Percentiles rank a stretch among this genome's conserved stretches.
phyloP scores from a whole-genome alignment of 2,113 vertebrate species.

The Mormyrus lacerda region DNA sequence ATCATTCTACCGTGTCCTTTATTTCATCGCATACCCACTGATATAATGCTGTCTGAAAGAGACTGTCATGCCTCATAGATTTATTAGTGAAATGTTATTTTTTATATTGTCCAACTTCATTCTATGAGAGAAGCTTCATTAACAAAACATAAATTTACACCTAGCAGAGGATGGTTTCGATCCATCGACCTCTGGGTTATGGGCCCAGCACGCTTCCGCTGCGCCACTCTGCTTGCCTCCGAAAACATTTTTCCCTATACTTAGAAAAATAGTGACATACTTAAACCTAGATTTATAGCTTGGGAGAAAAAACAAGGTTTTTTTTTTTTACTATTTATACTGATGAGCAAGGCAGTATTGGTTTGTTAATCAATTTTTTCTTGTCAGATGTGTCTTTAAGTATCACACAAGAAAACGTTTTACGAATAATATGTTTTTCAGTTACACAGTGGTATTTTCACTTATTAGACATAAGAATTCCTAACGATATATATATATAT shows the following conservation, averaged over 20 bases:
- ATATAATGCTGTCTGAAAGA: background rate
- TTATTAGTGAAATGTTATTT: background rate
- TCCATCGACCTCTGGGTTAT: constrained; percentile 76
- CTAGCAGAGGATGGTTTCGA: constrained; percentile 73
- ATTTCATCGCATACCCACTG: background rate
- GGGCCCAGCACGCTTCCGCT: constrained; percentile 75
- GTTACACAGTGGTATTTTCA: background rate
- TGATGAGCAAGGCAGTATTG: background rate
- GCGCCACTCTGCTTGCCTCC: constrained; percentile 61
- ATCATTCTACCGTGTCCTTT: background rate
- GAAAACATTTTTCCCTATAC: rapidly evolving
- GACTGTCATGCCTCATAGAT: background rate
- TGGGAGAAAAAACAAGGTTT: background rate
- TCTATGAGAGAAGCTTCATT: background rate
- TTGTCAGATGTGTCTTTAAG: background rate
- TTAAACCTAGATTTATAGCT: background rate
- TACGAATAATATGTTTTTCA: background rate
- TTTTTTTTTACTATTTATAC: background rate
- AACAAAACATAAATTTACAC: rapidly evolving
- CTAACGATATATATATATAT: background rate
- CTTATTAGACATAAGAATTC: background rate
- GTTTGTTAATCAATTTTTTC: background rate
- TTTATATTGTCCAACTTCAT: background rate
- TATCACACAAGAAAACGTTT: background rate
- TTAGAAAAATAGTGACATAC: background rate